These are phyloP conservation scores for Rhyacichthys aspro DNA, from an alignment of 2,797 vertebrate species.

Conservation along the genomic window DNA sequence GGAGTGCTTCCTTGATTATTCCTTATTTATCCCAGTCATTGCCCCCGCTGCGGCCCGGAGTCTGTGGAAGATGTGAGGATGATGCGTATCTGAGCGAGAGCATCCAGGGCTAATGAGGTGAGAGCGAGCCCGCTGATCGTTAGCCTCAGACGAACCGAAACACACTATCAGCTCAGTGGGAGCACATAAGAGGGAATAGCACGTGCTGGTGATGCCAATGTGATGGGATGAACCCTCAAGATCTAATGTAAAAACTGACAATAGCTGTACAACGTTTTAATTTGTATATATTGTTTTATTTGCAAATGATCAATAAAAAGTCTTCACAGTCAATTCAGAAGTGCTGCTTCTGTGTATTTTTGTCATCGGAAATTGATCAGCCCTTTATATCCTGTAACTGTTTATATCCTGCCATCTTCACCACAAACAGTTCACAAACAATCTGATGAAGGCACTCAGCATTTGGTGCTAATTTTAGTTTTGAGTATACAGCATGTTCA, in stretches of 20 bases:
- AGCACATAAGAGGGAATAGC: slow-evolving; percentile 18
- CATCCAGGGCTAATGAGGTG: slow-evolving; percentile 66
- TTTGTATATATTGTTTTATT: background rate
- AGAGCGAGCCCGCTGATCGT: slow-evolving; percentile 56
- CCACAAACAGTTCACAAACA: background rate
- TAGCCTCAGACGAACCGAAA: slow-evolving; percentile 23
- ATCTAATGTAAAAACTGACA: too few relatives aligned
- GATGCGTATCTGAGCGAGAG: slow-evolving; percentile 54
- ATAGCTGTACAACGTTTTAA: slow-evolving; percentile 7
- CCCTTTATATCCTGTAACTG: too few relatives aligned
- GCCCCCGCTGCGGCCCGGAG: slow-evolving; percentile 59
- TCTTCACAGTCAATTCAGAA: too few relatives aligned
- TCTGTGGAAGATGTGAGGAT: slow-evolving; percentile 60
- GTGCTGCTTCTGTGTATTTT: too few relatives aligned
- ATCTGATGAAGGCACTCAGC: background rate
- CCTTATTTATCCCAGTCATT: slow-evolving; percentile 71
- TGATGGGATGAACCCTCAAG: too few relatives aligned
- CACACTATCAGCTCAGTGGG: slow-evolving; percentile 34
- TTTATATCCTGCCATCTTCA: too few relatives aligned
- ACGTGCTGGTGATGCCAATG: slow-evolving; percentile 14
- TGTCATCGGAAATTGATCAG: too few relatives aligned
- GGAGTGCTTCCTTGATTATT: slow-evolving; percentile 70
- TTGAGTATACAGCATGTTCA: too few relatives aligned
- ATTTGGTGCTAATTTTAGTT: background rate
- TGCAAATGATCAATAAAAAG: too few relatives aligned